phyloP scores from a whole-genome alignment of 2,113 vertebrate genomes.

The Gallinago media region DNA sequence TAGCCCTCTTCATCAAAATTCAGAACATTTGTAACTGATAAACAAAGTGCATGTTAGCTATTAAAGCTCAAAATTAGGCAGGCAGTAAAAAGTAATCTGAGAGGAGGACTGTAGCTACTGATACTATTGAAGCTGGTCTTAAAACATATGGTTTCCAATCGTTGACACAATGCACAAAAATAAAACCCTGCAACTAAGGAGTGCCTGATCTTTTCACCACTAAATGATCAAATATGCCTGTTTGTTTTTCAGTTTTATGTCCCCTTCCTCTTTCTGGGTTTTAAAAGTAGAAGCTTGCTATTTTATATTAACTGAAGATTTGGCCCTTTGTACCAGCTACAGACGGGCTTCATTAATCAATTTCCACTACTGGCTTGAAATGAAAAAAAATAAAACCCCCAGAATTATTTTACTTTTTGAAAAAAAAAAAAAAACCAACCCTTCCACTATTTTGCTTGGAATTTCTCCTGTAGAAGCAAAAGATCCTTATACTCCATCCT shows the following conservation, averaged over 20 bases:
- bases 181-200: conserved; percentile 42
- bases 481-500: neutral
- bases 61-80: conserved; percentile 67
- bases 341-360: conserved; percentile 64
- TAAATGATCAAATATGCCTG: conserved; percentile 48
- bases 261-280: conserved; percentile 50
- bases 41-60: conserved; percentile 73
- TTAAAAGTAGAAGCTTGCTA: conserved; percentile 33
- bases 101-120: conserved; percentile 69
- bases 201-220: conserved; percentile 39
- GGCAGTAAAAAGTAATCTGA: conserved; percentile 72
- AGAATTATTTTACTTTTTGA: neutral
- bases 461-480: conserved; percentile 40
- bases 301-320: conserved; percentile 45
- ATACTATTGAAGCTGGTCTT: conserved; percentile 70
- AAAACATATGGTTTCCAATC: conserved; percentile 69
- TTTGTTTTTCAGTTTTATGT: conserved; percentile 48
- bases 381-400: neutral
- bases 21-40: conserved; percentile 72
- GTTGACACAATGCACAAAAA: conserved; percentile 63
- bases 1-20: conserved; percentile 33
- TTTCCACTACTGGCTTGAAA: conserved; percentile 50
- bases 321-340: neutral
- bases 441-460: conserved; percentile 40
- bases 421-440: neutral